Base-by-base conservation (phyloP, 2,888 invertebrate species). In the Drosophila suboccidentalis region DNA sequence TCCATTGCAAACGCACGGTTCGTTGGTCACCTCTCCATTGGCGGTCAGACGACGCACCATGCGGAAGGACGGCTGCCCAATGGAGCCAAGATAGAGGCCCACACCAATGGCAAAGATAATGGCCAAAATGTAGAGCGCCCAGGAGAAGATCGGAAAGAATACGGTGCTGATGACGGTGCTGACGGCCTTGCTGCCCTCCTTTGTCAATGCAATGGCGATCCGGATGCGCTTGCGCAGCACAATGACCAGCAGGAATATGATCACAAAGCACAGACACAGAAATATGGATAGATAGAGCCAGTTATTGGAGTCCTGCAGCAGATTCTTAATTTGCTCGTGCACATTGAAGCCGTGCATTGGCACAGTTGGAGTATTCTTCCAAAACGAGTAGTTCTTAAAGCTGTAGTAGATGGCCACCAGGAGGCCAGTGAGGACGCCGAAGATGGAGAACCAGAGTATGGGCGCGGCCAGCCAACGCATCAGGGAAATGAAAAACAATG, bases 111-210 rank as follows among this genome's bases (percentile, higher is more conserved):
- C 96, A 91, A 96, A 96, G 0, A 93, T 94, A 29, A 98, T 94
- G 1, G 97, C 94, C 0, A 93, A 93, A 59, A 98, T 93, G 92
- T 98, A 97, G 11, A 98, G 90, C 10, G 96, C 82, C 96, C 98
- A 98, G 0, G 98, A 98, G 80, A 98, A 93, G 75, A 99, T 93
- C 0, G 99, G 99, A 93, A 98, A 98, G 78, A 98, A 94, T 58
- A 99, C 94, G 1, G 97, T 96, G 4, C 97, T 96, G 87, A 97
- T 95, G 81, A 97, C 96, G 57, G 95, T 95, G 54, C 96, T 96
- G 4, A 99, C 97, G 41, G 98, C 98, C 92, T 95, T 96, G 95
- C 97, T 96, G 47, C 97, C 97, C 93, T 99, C 98, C 80, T 96
- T 95, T 74, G 99, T 98, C 13, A 99, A 94, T 1, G 97, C 97